Base-by-base conservation (phyloP, 2,888 invertebrate species). In the Mythimna lalbum region DNA sequence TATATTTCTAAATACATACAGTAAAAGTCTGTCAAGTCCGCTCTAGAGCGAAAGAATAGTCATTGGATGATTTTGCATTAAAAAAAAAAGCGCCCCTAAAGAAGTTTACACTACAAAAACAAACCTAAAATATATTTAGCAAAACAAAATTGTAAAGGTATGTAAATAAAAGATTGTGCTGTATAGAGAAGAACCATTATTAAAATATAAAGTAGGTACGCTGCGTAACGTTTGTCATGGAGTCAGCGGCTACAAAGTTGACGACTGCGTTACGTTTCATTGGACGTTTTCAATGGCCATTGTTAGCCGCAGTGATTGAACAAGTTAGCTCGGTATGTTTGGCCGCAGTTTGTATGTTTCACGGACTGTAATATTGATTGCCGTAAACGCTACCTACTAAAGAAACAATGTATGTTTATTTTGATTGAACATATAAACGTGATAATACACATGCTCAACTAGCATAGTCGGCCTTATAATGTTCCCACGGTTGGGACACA, bases 231-330 rank as follows among this genome's bases (percentile, higher is more conserved):
- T 73, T 81, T 80, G 76, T 68, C 73, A 78, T 69, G 68, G 71
- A 80, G 60, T 71, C 64, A 69, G 66, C 59, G 39, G 60, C 67
- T 64, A 75, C 63, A 77, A 80, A 70, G 73, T 70, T 71, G 70
- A 75, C 73, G 67, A 69, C 68, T 78, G 68, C 76, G 85, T 84
- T 84, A 81, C 88, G 86, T 84, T 78, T 82, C 85, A 84, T 77
- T 83, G 86, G 84, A 76, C 81, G 85, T 84, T 87, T 87, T 88
- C 90, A 90, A 90, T 89, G 75, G 88, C 86, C 83, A 87, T 91
- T 90, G 91, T 90, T 87, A 86, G 74, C 85, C 68, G 66, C 80
- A 73, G 78, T 89, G 90, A 90, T 90, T 90, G 90, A 87, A 85
- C 84, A 83, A 88, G 85, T 89, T 89, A 84, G 87, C 86, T 83